These are phyloP conservation scores for Okapia johnstoni DNA, from an alignment of 2,113 vertebrate genomes.

Conservation along the genomic window DNA sequence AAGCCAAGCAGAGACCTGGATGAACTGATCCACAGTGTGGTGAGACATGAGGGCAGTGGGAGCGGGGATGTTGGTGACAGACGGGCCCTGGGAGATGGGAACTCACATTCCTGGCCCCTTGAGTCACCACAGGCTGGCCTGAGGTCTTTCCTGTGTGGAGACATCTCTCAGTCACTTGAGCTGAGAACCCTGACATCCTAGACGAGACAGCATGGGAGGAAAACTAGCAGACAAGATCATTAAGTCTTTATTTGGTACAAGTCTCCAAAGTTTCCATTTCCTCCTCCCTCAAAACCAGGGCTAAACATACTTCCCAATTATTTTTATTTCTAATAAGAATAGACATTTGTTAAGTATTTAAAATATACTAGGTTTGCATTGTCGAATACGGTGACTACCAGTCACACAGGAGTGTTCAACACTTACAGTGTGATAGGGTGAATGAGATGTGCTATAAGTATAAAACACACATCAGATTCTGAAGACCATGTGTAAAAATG, in stretches of 20 bases:
- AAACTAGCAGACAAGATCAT: not conserved
- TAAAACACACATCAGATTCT: not conserved
- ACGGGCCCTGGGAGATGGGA: rapidly evolving
- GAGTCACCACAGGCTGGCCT: not conserved
- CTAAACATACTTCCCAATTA: not conserved
- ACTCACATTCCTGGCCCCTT: not conserved
- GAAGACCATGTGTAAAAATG: not conserved
- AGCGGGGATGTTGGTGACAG: not conserved
- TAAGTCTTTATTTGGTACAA: not conserved
- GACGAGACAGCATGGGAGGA: not conserved
- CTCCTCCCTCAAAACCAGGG: not conserved
- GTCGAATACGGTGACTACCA: not conserved
- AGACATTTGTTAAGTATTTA: not conserved
- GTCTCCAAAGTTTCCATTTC: not conserved
- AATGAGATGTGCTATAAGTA: not conserved
- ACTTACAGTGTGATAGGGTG: not conserved
- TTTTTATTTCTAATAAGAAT: not conserved
- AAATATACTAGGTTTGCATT: not conserved
- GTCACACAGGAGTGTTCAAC: not conserved
- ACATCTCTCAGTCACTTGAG: not conserved
- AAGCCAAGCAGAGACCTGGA: not conserved
- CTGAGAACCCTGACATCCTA: not conserved
- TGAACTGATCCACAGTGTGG: not conserved
- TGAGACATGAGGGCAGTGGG: not conserved
- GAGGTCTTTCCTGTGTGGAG: not conserved